A percentile compares a stretch with the other conserved stretches of the same genome.
Conservation (phyloP, 1,140 invertebrate species). For the Brachionus asplanchnoidis region DNA sequence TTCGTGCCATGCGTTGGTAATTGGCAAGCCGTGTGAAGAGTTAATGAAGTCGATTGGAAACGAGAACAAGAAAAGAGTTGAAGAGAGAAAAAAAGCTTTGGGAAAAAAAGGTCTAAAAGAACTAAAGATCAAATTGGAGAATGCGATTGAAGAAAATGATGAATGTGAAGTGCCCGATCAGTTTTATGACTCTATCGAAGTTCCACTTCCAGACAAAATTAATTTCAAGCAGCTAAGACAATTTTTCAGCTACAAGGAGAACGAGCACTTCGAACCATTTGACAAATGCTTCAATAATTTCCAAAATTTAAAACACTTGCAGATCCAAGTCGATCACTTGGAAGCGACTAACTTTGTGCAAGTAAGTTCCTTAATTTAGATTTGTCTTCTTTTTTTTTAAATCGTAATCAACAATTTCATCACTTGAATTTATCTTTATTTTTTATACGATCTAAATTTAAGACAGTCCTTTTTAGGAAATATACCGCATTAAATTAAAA, state of each 20-base stretch:
- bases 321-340: constrained; percentile 62
- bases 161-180: constrained; percentile 53
- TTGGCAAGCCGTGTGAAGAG: constrained; percentile 56
- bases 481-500: too few species aligned
- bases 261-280: constrained; percentile 56
- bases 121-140: constrained; percentile 63
- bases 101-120: constrained; percentile 66
- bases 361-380: constrained; percentile 30
- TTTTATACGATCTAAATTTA: too few species aligned
- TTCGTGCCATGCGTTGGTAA: constrained; percentile 47
- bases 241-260: constrained; percentile 63
- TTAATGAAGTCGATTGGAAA: constrained; percentile 62
- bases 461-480: too few species aligned
- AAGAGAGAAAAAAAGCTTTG: constrained; percentile 63
- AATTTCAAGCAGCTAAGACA: constrained; percentile 56
- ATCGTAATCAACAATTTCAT: too few species aligned
- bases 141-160: constrained; percentile 72
- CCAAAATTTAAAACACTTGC: constrained; percentile 62
- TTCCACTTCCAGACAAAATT: constrained; percentile 6
- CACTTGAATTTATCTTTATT: too few species aligned
- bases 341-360: constrained; percentile 40
- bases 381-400: too few species aligned
- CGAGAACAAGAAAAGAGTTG: constrained; percentile 66
- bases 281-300: constrained; percentile 62
- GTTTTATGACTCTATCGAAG: not conserved